Conservation (phyloP, 2,113 vertebrate genomes). For the Thermophis baileyi region DNA sequence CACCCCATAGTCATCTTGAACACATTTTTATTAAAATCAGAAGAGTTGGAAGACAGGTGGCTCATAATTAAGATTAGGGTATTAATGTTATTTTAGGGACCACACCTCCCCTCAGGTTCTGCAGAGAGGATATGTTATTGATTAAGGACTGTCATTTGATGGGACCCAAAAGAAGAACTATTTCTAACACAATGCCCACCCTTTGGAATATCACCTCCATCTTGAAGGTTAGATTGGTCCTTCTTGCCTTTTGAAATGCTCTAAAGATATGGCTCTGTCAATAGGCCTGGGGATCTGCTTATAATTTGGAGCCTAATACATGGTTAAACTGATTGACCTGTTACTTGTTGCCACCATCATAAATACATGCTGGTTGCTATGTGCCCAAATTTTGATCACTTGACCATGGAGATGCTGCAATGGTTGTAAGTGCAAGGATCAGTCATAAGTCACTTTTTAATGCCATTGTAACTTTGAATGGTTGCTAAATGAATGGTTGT, state of each 20-base stretch:
- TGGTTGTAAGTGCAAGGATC: too few species aligned
- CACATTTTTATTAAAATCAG: not conserved
- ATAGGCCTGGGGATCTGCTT: not conserved
- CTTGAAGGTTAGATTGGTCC: not conserved
- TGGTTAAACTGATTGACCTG: not conserved
- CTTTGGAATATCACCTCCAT: not conserved
- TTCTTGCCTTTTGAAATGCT: not conserved
- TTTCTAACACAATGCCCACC: not conserved
- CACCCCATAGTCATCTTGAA: not conserved
- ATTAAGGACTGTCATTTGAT: not conserved
- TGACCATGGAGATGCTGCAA: too few species aligned
- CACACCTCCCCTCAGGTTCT: not conserved
- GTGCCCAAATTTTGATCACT: too few species aligned
- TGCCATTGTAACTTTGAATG: too few species aligned
- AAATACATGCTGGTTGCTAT: too few species aligned
- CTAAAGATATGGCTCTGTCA: not conserved
- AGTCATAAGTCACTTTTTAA: too few species aligned
- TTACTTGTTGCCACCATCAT: not conserved
- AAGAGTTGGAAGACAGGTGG: not conserved
- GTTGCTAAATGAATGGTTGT: too few species aligned
- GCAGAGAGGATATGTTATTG: not conserved
- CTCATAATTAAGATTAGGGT: not conserved
- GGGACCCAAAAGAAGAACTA: not conserved
- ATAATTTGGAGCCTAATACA: not conserved
- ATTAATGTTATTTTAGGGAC: not conserved